Conservation (phyloP, 2,888 invertebrate genomes). For the Mythimna ferrago region DNA sequence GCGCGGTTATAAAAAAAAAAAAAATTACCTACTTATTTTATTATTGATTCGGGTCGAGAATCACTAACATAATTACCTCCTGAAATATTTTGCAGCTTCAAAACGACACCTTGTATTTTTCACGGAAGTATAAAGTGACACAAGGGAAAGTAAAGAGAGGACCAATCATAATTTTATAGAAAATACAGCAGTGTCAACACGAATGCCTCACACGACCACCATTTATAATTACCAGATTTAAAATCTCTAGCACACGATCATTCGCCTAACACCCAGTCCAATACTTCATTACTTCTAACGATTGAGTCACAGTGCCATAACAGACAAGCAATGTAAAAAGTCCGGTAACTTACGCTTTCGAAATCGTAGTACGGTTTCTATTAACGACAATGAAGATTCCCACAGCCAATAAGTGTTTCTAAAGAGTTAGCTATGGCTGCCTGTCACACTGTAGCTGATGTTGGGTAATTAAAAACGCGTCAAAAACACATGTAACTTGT, state of each 20-base stretch:
- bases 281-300: slow-evolving; percentile 15
- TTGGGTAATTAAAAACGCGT: slow-evolving; percentile 44
- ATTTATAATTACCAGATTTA: slow-evolving; percentile 25
- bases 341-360: slow-evolving; percentile 60
- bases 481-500: slow-evolving; percentile 28
- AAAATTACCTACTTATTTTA: no score
- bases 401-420: slow-evolving; percentile 68
- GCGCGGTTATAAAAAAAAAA: no score
- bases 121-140: no score
- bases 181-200: slow-evolving; percentile 1
- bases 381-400: slow-evolving; percentile 65
- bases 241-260: not conserved
- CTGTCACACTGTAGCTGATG: slow-evolving; percentile 56
- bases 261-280: slow-evolving; percentile 17
- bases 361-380: slow-evolving; percentile 58
- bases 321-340: slow-evolving; percentile 40
- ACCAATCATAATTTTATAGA: not conserved
- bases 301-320: not conserved
- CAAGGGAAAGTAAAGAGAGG: slow-evolving; percentile 12
- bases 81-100: no score
- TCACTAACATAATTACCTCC: no score
- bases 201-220: slow-evolving; percentile 21
- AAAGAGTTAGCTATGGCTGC: slow-evolving; percentile 55
- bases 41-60: no score
- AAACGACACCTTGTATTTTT: no score